Conservation (phyloP, 2,888 invertebrate genomes). For the Drosophila nr. medialis region DNA sequence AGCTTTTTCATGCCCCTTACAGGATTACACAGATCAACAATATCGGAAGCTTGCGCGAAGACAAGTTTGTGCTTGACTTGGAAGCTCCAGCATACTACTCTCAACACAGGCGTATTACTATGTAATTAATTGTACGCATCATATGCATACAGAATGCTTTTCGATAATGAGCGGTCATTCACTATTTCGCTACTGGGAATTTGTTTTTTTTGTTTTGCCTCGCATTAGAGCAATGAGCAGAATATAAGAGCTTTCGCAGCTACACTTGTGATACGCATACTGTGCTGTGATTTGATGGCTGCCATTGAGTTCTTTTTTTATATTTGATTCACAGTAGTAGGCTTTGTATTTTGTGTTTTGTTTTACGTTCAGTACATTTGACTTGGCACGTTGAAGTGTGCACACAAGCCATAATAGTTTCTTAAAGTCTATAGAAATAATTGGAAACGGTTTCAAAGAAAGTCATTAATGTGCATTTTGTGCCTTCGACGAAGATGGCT, state of each 20-base stretch:
- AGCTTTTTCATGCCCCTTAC: too few relatives aligned
- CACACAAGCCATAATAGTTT: not conserved
- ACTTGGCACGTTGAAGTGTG: not conserved
- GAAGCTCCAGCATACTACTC: not conserved
- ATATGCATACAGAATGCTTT: not conserved
- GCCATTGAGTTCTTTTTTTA: not conserved
- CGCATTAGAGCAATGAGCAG: not conserved
- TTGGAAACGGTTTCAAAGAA: not conserved
- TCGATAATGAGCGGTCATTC: not conserved
- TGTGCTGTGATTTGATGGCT: not conserved
- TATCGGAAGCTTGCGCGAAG: not conserved
- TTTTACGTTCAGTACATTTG: not conserved
- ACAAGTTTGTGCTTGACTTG: not conserved
- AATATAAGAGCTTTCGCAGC: not conserved
- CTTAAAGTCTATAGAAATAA: not conserved
- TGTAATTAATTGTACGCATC: not conserved
- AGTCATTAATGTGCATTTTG: slow-evolving; percentile 99
- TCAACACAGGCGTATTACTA: not conserved
- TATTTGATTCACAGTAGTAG: not conserved
- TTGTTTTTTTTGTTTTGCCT: not conserved
- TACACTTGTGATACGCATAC: not conserved
- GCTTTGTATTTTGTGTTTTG: not conserved
- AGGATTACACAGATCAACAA: not conserved
- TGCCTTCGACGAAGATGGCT: slow-evolving; percentile 95
- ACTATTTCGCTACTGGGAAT: not conserved